Evolutionary conservation across 2,113 vertebrate species (phyloP), one percentile per base, ranked within the genome.

Genomic region (Bombycilla garrulus): DNA sequence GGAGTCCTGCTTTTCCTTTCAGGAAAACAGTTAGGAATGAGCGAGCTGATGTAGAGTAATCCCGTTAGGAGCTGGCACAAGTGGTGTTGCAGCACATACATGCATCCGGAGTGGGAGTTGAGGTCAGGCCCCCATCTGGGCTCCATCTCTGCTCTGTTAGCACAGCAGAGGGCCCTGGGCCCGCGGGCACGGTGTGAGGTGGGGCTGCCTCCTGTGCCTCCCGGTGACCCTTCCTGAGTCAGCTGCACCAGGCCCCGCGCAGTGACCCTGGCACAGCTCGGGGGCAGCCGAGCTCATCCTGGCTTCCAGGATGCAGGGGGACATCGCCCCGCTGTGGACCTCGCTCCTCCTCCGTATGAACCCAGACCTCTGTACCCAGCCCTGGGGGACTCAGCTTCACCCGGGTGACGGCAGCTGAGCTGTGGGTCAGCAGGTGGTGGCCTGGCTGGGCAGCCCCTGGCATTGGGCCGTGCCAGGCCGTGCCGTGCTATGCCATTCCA

Each of bases 261-360:
- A 0, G 60, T 24, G 51, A 9, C 28, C 40, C 69, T 47, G 78
- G 78, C 69, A 29, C 61, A 67, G 69, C 69, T 15, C 7, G 2
- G 60, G 50, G 13, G 7, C 45, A 40, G 77, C 69, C 4, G 10
- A 69, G 73, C 50, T 65, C 40, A 9, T 22, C 4, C 0, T 9
- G 61, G 31, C 57, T 79, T 48, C 24, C 42, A 0, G 0, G 45
- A 7, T 10, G 15, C 0, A 1, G 35, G 47, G 58, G 38, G 25
- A 24, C 78, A 60, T 29, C 0, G 0, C 2, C 12, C 5, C 13
- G 2, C 50, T 2, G 0, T 10, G n/a, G 36, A 22, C 19, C 42
- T 14, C 20, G 28, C 12, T 81, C 13, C 40, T 69, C 22, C 26
- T 54, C 44, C 5, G 0, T 1, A 17, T 5, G 26, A 22, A 12